These are phyloP conservation scores for Hippolais icterina DNA, from an alignment of 2,113 vertebrate species.

Conservation along the genomic window DNA sequence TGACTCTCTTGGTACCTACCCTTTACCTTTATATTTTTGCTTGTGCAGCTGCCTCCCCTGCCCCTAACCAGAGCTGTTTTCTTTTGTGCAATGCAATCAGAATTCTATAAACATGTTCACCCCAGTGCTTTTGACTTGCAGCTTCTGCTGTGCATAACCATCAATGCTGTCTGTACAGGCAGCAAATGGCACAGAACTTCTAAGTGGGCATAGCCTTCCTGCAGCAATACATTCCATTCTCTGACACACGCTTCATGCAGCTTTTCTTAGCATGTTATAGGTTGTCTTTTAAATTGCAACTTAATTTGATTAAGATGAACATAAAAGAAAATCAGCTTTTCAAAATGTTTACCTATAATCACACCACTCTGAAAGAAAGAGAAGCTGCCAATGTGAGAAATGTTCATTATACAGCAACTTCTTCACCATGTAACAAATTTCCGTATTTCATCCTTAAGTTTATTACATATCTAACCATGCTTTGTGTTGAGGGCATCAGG, in stretches of 20 bases:
- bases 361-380: background rate
- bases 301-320: constrained; percentile 76
- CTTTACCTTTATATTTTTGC: constrained; percentile 80
- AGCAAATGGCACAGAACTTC: constrained; percentile 41
- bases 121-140: constrained; percentile 77
- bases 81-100: constrained; percentile 64
- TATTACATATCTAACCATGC: background rate
- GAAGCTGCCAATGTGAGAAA: background rate
- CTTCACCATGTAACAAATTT: background rate
- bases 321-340: constrained; percentile 78
- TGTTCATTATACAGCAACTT: background rate
- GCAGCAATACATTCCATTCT: constrained; percentile 60
- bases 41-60: constrained; percentile 76
- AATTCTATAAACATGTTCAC: constrained; percentile 55
- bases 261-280: constrained; percentile 74
- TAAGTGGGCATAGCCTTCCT: constrained; percentile 36
- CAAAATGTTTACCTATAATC: background rate
- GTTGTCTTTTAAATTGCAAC: constrained; percentile 59
- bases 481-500: background rate
- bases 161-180: constrained; percentile 55
- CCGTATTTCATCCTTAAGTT: background rate
- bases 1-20: constrained; percentile 88
- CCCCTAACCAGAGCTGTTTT: constrained; percentile 71
- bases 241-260: constrained; percentile 71
- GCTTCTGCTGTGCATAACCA: constrained; percentile 71